Base-by-base conservation (phyloP, 1,140 invertebrate genomes). In the Bombus confusus region DNA sequence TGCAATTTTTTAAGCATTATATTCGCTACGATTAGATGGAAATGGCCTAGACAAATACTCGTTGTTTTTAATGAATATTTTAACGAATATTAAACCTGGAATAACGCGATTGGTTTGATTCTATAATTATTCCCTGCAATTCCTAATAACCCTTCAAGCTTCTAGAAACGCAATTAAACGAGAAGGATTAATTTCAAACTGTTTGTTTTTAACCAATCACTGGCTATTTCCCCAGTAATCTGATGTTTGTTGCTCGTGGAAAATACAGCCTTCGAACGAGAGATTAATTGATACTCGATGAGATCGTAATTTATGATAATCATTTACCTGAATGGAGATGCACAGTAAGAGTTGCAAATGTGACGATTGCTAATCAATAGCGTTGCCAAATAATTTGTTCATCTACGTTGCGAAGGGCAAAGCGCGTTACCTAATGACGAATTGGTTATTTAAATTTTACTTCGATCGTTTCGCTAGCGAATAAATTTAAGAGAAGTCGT, bases 251-350 rank as follows among this genome's bases (percentile, higher is more conserved):
- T 68, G 18, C 13, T 41, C 3, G 41, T 41, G 25, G 39, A 4
- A 18, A 43, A 73, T 74, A 2, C 31, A 52, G 13, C 18, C 10
- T 75, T 34, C 31, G 73, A 75, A 39, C 5, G 15, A 52, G 15
- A 31, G n/a, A 47, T 47, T 47, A 73, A 73, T 72, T 39, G 72
- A 13, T 25, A 28, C 73, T 25, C n/a, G 43, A 34, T 25, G 52
- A 39, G 25, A 59, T 76, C 5, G 34, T 57, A 41, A 77, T 77
- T 66, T 64, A 64, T 66, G 59, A 52, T 76, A 76, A 76, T 76
- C 43, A 34, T 52, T 52, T 25, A n/a, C 1, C 73, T 10, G n/a
- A 8, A 31, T 47, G 12, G 10, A 37, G 10, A 28, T 31, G 47
- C 41, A 37, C 5, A 0, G 13, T 10, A 41, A n/a, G 25, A 28